Base-by-base conservation (phyloP, 2,888 invertebrate species). In the Rosalia funebris region DNA sequence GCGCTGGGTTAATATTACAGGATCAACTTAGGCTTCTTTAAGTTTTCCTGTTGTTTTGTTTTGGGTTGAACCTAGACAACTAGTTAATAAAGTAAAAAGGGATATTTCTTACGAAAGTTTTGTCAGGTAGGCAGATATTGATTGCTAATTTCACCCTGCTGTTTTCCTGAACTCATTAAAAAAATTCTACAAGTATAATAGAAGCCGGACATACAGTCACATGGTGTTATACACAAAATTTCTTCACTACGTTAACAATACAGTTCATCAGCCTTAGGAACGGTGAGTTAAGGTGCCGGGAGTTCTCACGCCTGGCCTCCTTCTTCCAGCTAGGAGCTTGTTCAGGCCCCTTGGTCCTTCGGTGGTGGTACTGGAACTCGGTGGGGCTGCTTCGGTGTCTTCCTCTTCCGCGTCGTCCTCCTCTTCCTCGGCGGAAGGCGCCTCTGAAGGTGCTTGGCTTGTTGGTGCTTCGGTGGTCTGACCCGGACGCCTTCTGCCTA, bases 301-400 rank as follows among this genome's bases (percentile, higher is more conserved):
- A 68, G 85, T 85, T 76, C 87, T 81, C 34, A 83, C 77, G 19
- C 87, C 86, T 72, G 91, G 83, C 77, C 91, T 87, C 75, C 88
- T 84, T 69, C 92, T 83, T 44, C 90, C 87, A 1, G 90, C 90
- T 45, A 92, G 82, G 25, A 92, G 83, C 34, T 91, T 89, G 71
- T 85, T 85, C 0, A 90, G 81, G 0, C 90, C 90, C 61, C 87
- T 84, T 20, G 90, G 86, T 56, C 82, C 81, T 68, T 81, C 81
- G 0, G 81, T 81, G 14, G 82, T 81, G 10, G 73, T 73, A 25
- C 71, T 77, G 11, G 74, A 73, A 19, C 71, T 60, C 14, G 71
- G 53, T 10, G 68, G 71, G 50, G 74, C 70, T 10, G 72, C 74
- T 48, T 69, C 71, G 1, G 72, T 72, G 36, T 71, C 71, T 39